Base-by-base conservation (phyloP, 1,140 invertebrate genomes). In the Hylaeus volcanicus region DNA sequence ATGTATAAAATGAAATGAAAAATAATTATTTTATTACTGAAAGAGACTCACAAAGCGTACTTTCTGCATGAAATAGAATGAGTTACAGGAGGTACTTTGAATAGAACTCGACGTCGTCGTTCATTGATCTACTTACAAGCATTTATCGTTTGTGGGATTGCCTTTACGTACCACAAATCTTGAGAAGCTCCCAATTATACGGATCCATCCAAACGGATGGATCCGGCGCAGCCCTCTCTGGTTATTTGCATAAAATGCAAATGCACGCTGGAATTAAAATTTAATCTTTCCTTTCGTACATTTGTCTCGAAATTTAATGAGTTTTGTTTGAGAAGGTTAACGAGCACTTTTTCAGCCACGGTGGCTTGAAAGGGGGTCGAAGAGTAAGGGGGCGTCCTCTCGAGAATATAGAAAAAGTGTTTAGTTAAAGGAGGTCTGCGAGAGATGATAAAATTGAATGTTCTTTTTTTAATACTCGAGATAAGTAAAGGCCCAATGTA, bases 201-300 rank as follows among this genome's bases (percentile, higher is more conserved):
- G 26, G 26, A 26, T 26, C 26, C 26, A 26, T 26, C 26, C 26
- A 0, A 0, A 0, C 0, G 26, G 26, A 26, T 26, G 26, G 26
- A 26, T 26, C 26, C 26, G 26, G 26, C 26, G 26, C 26, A 26
- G 26, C n/a, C 14, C 8, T 51, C 5, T 43, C 14, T 15, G 37
- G 12, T 26, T 1, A 76, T 69, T 60, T 68, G 53, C 74, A 69
- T 69, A 48, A 51, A 60, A 76, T 69, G 74, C 53, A 60, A 76
- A 76, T 76, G 45, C 43, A 26, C 2, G 53, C 4, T 48, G 8
- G 53, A 60, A 69, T 51, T 68, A 51, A 76, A 51, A 60, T n/a
- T 48, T 51, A n/a, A 41, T 69, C 37, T 15, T 58, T 37, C 72
- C 2, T 43, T 12, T 41, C 14, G 15, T 1, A 11, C 3, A 1